Conservation (phyloP, 2,888 invertebrate genomes). For the Mechanitis mazaeus region DNA sequence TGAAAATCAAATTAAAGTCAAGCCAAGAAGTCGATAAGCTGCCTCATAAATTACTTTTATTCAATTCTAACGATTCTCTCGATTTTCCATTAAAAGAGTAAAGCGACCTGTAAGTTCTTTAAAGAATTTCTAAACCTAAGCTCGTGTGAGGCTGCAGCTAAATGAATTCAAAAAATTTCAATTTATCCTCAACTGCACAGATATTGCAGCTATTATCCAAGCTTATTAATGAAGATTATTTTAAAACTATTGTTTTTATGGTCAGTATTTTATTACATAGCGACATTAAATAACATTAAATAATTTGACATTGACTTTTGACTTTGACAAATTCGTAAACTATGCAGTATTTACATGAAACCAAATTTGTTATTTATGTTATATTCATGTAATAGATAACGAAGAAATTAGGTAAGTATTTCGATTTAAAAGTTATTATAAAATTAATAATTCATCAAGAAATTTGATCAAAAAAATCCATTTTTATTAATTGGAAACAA, state of each 20-base stretch:
- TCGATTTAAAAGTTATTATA: too few species aligned
- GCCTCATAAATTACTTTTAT: background rate
- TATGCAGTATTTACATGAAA: too few species aligned
- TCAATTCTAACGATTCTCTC: background rate
- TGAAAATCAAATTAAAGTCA: too few species aligned
- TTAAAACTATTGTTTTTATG: slow-evolving; percentile 7
- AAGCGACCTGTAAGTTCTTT: background rate
- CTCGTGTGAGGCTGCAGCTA: slow-evolving; percentile 28
- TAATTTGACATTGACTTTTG: too few species aligned
- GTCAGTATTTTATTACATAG: background rate
- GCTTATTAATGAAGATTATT: slow-evolving; percentile 44
- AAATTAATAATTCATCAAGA: too few species aligned
- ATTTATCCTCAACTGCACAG: slow-evolving; percentile 51
- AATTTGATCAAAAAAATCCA: too few species aligned
- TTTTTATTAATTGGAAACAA: too few species aligned
- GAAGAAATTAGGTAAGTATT: too few species aligned
- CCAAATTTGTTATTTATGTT: too few species aligned
- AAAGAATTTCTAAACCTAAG: slow-evolving; percentile 13
- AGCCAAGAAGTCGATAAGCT: background rate
- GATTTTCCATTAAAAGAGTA: background rate
- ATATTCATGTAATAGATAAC: too few species aligned
- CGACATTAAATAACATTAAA: too few species aligned
- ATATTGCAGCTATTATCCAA: slow-evolving; percentile 58
- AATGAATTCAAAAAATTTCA: slow-evolving; percentile 47
- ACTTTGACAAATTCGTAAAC: too few species aligned